Evolutionary conservation across 2,888 invertebrate genomes (phyloP).

Genomic region (Heterodera filipjevi): DNA sequence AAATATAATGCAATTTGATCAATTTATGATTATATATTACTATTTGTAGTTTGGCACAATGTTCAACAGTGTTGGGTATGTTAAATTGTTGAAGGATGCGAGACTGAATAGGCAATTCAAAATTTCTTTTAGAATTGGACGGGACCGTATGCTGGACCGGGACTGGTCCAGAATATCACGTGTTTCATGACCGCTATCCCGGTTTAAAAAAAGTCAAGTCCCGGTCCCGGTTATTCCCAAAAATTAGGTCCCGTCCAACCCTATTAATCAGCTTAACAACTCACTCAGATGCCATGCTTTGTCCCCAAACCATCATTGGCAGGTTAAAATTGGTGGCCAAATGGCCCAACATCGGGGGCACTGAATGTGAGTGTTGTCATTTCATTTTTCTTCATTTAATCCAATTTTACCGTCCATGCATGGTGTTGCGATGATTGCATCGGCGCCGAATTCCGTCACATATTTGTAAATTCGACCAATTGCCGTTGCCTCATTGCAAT

Average conservation of each 20-base stretch:
- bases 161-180: too few species aligned
- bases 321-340: conserved; percentile 45
- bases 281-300: neutral
- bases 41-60: conserved; percentile 41
- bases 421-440: conserved; percentile 52
- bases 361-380: too few species aligned
- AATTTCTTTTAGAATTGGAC: too few species aligned
- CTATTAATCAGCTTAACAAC: neutral
- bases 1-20: neutral
- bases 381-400: neutral
- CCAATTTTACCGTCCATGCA: conserved; percentile 45
- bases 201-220: too few species aligned
- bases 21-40: conserved; percentile 20
- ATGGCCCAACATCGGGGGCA: conserved; percentile 29
- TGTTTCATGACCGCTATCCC: too few species aligned
- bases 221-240: neutral
- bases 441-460: conserved; percentile 45
- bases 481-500: conserved; percentile 39
- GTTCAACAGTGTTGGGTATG: conserved; percentile 41
- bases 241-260: neutral
- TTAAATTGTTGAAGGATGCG: conserved; percentile 25
- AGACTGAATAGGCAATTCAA: neutral
- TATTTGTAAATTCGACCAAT: conserved; percentile 46
- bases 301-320: conserved; percentile 50
- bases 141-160: too few species aligned